A percentile compares a stretch with the other conserved stretches of the same genome.
phyloP scores from a whole-genome alignment of 2,113 vertebrate genomes.

The Sinocyclocheilus grahami region DNA sequence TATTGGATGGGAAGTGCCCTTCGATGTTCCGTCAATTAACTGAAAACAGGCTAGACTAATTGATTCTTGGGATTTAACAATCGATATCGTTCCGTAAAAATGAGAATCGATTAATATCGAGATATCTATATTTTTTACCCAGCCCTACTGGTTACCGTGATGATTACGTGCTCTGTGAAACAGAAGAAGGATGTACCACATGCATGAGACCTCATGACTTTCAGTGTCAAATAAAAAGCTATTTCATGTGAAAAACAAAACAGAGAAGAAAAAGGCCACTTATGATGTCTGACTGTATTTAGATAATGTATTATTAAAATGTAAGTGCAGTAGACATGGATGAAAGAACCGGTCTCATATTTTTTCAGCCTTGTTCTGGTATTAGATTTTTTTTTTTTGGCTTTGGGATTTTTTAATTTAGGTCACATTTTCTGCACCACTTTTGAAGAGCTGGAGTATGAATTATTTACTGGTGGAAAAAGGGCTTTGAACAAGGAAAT shows the following conservation, averaged over 20 bases:
- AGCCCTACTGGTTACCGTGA: slow-evolving; percentile 24
- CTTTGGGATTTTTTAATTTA: slow-evolving; percentile 71
- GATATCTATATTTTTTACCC: too few species aligned
- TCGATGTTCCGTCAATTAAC: too few species aligned
- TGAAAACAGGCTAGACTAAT: too few species aligned
- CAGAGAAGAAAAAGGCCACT: neutral
- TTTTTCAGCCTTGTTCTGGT: slow-evolving; percentile 42
- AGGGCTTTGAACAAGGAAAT: slow-evolving; percentile 62
- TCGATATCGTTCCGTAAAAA: too few species aligned
- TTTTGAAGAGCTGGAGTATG: slow-evolving; percentile 64
- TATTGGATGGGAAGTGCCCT: too few species aligned
- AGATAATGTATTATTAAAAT: slow-evolving; percentile 20
- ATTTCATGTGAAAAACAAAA: neutral
- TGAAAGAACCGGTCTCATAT: slow-evolving; percentile 5
- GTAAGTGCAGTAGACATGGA: slow-evolving; percentile 29
- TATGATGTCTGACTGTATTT: slow-evolving; percentile 37
- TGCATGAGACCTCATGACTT: neutral
- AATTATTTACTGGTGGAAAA: slow-evolving; percentile 58
- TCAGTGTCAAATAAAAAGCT: neutral
- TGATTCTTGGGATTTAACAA: too few species aligned
- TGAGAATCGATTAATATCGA: too few species aligned
- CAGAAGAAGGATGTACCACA: neutral
- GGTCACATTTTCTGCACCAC: slow-evolving; percentile 62
- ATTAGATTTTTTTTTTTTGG: slow-evolving; percentile 39
- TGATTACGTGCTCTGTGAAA: slow-evolving; percentile 7